These are phyloP conservation scores for Rhodinocichla rosea DNA, from an alignment of 2,113 vertebrate genomes.

Conservation along the genomic window DNA sequence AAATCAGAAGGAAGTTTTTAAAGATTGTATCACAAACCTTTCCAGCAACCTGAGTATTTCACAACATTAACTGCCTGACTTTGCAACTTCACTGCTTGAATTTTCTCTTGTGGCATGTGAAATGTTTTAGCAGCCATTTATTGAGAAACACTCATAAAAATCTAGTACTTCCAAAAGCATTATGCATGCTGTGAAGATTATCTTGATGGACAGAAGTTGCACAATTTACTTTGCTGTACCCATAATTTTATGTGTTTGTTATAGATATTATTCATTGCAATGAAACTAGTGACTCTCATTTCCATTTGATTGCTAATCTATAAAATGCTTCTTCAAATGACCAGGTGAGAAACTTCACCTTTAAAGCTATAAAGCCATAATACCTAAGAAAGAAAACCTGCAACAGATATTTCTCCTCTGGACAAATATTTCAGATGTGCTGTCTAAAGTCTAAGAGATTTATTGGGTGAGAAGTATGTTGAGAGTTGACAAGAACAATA, in stretches of 20 bases:
- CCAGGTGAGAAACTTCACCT: neutral
- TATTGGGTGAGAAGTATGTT: constrained; percentile 46
- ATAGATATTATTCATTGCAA: neutral
- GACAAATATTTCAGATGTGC: constrained; percentile 26
- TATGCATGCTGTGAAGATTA: neutral
- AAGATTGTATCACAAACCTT: neutral
- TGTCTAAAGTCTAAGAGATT: constrained; percentile 30
- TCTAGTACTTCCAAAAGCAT: neutral
- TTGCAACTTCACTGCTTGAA: neutral
- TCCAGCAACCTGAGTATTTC: neutral
- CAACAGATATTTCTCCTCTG: constrained; percentile 4
- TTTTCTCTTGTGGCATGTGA: neutral
- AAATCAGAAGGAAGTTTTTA: neutral
- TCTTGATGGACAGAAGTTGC: neutral
- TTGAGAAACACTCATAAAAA: constrained; percentile 10
- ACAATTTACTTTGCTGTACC: neutral
- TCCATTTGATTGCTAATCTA: neutral
- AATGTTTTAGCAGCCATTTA: neutral
- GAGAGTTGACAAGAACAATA: constrained; percentile 42
- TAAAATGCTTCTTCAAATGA: neutral
- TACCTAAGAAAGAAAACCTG: neutral
- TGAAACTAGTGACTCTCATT: neutral
- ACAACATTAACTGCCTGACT: neutral
- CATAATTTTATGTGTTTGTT: neutral
- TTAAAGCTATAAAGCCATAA: neutral